Percentiles rank a stretch among this genome's conserved stretches.
These are phyloP conservation scores for Dichetophora obliterata DNA, from an alignment of 2,888 invertebrate species.

Conservation along the genomic window DNA sequence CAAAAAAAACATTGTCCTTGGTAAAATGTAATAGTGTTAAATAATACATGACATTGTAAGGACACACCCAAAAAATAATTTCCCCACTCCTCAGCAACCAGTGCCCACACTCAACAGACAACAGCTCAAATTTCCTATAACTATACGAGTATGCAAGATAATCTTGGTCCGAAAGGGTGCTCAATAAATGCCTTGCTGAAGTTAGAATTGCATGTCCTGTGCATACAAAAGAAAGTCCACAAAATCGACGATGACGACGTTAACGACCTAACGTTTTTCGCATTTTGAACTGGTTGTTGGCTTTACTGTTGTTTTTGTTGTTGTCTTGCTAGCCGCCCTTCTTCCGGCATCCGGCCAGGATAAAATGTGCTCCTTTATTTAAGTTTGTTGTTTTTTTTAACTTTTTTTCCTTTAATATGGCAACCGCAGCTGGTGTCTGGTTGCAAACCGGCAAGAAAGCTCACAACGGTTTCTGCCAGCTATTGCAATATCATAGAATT, in stretches of 20 bases:
- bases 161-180: no score
- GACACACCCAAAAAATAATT: slow-evolving; percentile 1
- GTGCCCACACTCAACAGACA: no score
- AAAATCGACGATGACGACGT: background rate
- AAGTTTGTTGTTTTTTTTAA: background rate
- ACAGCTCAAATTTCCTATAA: no score
- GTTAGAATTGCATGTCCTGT: slow-evolving; percentile 25
- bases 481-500: no score
- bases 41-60: slow-evolving; percentile 3
- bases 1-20: background rate
- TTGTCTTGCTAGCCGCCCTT: background rate
- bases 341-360: no score
- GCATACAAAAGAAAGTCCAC: slow-evolving; percentile 15
- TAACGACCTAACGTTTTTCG: slow-evolving; percentile 12
- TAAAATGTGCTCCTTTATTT: background rate
- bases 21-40: background rate
- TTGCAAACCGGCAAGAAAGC: no score
- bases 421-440: slow-evolving; percentile 1
- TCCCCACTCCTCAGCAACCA: no score
- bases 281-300: slow-evolving; percentile 7
- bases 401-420: background rate
- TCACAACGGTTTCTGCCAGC: no score
- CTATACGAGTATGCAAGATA: no score
- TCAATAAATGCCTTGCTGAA: no score
- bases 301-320: background rate